A percentile compares a stretch with the other conserved stretches of the same genome.
phyloP scores from a whole-genome alignment of 1,140 invertebrate genomes.

The Drosophila tsacasi region DNA sequence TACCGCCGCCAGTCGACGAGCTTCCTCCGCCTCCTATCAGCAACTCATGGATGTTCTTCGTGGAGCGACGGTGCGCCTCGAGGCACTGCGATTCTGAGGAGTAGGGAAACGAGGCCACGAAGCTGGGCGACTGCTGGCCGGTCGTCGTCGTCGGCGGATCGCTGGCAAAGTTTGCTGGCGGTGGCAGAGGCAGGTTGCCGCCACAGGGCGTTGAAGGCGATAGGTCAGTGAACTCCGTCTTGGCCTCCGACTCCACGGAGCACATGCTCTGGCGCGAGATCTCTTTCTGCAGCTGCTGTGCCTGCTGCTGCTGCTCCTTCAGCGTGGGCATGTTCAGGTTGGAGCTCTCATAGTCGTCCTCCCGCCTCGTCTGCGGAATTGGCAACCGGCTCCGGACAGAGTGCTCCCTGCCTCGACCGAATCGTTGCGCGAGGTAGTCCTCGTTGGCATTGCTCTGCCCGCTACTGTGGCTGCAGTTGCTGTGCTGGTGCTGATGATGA shows the following conservation, averaged over 20 bases:
- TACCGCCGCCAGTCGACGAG: not conserved
- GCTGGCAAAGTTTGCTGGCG: slow-evolving; percentile 70
- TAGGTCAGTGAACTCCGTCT: slow-evolving; percentile 84
- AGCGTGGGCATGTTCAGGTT: slow-evolving; percentile 68
- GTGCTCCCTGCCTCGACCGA: slow-evolving; percentile 86
- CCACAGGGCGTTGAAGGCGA: slow-evolving; percentile 82
- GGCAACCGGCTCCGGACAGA: slow-evolving; percentile 87
- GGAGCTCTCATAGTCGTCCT: slow-evolving; percentile 77
- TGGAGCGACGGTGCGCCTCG: slow-evolving; percentile 82
- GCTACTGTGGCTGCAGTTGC: slow-evolving; percentile 71
- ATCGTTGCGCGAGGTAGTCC: slow-evolving; percentile 86
- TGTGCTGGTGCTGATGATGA: slow-evolving; percentile 69
- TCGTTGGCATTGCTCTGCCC: slow-evolving; percentile 78
- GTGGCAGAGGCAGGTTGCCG: slow-evolving; percentile 46
- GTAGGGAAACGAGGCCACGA: slow-evolving; percentile 79
- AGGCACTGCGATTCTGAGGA: slow-evolving; percentile 83
- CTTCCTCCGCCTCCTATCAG: slow-evolving; percentile 79
- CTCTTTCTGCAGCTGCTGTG: slow-evolving; percentile 86
- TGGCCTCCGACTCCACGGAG: slow-evolving; percentile 83
- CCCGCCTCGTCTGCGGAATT: slow-evolving; percentile 86
- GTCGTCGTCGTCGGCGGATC: slow-evolving; percentile 51
- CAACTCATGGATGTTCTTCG: slow-evolving; percentile 81
- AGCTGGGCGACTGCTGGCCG: slow-evolving; percentile 60
- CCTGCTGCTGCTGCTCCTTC: slow-evolving; percentile 63
- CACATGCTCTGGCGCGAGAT: slow-evolving; percentile 86